Percentiles rank a stretch among this genome's conserved stretches.
Evolutionary conservation across 2,113 vertebrate species (phyloP).

Genomic region (Typhlomys cinereus): DNA sequence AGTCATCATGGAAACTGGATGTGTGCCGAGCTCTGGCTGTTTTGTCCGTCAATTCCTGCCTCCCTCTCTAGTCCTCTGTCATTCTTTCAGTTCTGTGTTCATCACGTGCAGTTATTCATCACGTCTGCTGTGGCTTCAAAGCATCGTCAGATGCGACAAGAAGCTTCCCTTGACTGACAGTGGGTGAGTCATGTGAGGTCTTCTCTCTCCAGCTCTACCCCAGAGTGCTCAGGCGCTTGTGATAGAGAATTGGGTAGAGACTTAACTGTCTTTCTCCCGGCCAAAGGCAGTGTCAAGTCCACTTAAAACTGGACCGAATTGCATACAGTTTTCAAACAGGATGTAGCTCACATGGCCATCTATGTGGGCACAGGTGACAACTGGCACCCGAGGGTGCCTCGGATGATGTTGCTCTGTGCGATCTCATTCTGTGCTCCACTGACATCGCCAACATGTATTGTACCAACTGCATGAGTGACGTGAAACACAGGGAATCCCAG

Average conservation of each 20-base stretch:
- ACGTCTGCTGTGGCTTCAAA: not conserved
- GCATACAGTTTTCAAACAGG: not conserved
- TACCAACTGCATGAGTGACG: not conserved
- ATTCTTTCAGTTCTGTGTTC: not conserved
- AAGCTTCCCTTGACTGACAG: not conserved
- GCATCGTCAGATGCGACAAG: not conserved
- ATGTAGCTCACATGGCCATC: too few relatives aligned
- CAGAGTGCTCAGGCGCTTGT: not conserved
- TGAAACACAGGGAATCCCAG: constrained; percentile 39
- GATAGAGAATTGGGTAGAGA: not conserved
- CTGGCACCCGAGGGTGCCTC: not conserved
- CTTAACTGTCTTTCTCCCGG: not conserved
- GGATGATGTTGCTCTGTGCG: not conserved
- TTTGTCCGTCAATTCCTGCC: not conserved
- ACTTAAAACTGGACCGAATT: too few relatives aligned
- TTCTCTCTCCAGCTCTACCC: not conserved
- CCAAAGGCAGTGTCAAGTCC: too few relatives aligned
- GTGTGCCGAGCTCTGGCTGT: not conserved
- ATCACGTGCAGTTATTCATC: not conserved
- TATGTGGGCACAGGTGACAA: too few relatives aligned
- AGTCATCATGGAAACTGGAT: too few relatives aligned
- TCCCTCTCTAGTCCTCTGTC: not conserved
- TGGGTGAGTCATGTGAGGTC: not conserved
- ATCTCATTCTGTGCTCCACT: constrained; percentile 6
- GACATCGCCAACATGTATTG: constrained; percentile 9